Evolutionary conservation across 2,797 vertebrate genomes (phyloP), one percentile per base, ranked within the genome.

Genomic region (Poecilia gillii): DNA sequence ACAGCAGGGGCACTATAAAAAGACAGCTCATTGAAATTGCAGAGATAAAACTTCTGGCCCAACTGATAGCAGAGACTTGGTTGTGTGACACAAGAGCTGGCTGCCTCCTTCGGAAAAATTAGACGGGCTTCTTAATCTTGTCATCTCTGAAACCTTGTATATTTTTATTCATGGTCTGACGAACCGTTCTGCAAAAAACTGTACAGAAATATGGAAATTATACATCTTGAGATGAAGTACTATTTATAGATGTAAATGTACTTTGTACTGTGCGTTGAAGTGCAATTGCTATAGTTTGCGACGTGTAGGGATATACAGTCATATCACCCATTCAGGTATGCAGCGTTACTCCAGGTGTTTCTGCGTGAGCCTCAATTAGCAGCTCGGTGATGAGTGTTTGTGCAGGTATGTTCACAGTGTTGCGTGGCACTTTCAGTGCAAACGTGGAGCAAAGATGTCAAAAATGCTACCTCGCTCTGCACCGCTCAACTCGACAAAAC

Each of bases 381-480:
- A 74, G 77, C 78, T 76, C 72, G 45, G 72, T 74, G 87, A 76
- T 80, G 78, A 78, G 74, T 45, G 13, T 78, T 78, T 53, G 33
- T 55, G 72, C 62, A 46, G 47, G 81, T 74, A 7, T 76, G 62
- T 41, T 83, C 75, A 79, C 74, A 77, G 90, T 88, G 88, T 89
- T 85, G 87, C 85, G 89, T 75, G 81, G 46, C 78, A 7, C 76
- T 74, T 45, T 82, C 20, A 46, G 33, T 25, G 75, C 76, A 25
- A 55, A 51, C 71, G 39, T 77, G 82, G 80, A 78, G 73, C 62
- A 4, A 3, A 77, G 66, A 75, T 70, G 82, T 83, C 84, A 81
- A 68, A 79, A 78, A 92, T 80, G 87, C 97, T 97, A 97, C 97
- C 97, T 98, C 97, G 96, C 78, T 77, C 85, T 68, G 88, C 86